These are phyloP conservation scores for Ctenosaura bakeri DNA, from an alignment of 2,797 vertebrate species.

Conservation along the genomic window DNA sequence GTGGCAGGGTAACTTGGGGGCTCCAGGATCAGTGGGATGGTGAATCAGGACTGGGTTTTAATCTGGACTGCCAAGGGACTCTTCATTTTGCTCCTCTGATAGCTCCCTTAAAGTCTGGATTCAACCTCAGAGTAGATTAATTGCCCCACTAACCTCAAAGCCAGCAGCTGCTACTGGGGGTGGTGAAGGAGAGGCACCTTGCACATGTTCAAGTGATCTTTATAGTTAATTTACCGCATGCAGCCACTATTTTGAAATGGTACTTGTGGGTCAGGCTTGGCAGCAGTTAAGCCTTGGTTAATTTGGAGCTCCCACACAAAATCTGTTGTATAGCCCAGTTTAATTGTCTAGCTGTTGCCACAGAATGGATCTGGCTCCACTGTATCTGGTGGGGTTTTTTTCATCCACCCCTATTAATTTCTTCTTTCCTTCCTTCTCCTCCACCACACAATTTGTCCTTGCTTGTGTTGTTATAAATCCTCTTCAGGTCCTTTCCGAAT, in stretches of 20 bases:
- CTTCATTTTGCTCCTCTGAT: no score
- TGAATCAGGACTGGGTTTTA: no score
- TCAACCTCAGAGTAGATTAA: no score
- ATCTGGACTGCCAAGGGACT: no score
- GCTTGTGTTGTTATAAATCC: background rate
- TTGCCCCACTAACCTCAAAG: no score
- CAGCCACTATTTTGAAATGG: background rate
- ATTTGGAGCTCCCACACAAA: background rate
- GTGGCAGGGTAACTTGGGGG: no score
- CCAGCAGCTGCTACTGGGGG: no score
- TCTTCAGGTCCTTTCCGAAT: background rate
- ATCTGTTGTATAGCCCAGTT: background rate
- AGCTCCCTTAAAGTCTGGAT: no score
- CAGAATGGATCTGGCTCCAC: background rate
- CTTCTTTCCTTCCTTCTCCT: background rate
- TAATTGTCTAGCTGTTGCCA: background rate
- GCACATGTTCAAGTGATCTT: background rate
- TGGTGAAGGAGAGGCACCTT: background rate
- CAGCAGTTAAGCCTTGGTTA: background rate
- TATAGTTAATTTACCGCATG: background rate
- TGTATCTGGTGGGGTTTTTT: background rate
- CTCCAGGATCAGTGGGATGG: no score
- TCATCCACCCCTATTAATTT: no score
- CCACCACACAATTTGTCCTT: background rate
- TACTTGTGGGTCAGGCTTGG: background rate